Base-by-base conservation (phyloP, 2,113 vertebrate species). In the Oplegnathus fasciatus region DNA sequence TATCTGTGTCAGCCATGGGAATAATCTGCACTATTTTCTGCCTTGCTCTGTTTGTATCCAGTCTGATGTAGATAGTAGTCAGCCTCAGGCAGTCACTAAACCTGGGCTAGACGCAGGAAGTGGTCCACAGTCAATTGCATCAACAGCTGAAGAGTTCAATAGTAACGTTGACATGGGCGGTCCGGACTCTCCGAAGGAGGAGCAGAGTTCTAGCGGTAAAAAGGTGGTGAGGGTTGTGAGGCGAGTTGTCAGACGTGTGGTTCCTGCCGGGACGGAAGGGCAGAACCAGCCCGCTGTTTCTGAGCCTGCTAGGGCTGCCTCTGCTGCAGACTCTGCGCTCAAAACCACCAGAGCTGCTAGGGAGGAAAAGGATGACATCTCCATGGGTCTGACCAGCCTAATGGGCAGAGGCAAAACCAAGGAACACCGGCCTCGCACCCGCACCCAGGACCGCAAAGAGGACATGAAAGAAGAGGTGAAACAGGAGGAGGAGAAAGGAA, bases 341-440 rank as follows among this genome's bases (percentile, higher is more conserved):
- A 92, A 81, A 76, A 81, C 83, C 37, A 34, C 50, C 5, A 91
- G 44, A 79, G 32, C 78, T 18, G 20, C 80, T 4, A 69, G 74
- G 74, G 93, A 91, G 26, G 91, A 95, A 37, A 96, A 96, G 86
- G 97, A 98, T 32, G 97, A 98, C 84, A 95, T 99, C 76, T 98
- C 98, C 0, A n/a, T 92, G 10, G 97, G 98, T 10, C 94, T 99
- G 61, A 92, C 96, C 61, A 97, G 95, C 78, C 96, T 99, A 28
- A 99, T 99, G 98, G 95, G 97, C 0, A 96, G 97, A 64, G 92
- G 96, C 28, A 95, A 95, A 88, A 96, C 91, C 88, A 99, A 97
- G 90, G 97, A 98, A 64, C 97, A 97, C 90, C 96, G 96, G 50
- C 93, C 93, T 0, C 96, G 96, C 14, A 92, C 92, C 77, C 96